A percentile compares a stretch with the other conserved stretches of the same genome.
Conservation (phyloP, 2,888 invertebrate species). For the Tubiluchus corallicola region DNA sequence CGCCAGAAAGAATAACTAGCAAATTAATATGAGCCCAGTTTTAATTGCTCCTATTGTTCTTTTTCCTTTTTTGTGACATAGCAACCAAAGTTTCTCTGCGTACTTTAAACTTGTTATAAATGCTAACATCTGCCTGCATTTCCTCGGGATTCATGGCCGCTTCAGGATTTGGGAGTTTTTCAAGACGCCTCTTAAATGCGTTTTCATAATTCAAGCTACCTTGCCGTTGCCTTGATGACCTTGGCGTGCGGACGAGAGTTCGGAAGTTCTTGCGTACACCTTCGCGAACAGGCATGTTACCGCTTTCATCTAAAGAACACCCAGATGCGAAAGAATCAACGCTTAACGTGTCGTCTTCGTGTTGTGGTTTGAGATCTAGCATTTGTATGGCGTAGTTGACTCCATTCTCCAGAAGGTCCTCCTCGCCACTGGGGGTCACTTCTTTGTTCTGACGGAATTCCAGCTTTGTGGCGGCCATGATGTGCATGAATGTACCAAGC, state of each 20-base stretch:
- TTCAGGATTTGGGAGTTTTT: neutral
- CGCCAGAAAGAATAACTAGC: no score
- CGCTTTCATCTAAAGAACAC: no score
- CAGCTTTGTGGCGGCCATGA: constrained; percentile 26
- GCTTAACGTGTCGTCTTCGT: neutral
- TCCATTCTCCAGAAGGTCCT: neutral
- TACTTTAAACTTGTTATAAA: no score
- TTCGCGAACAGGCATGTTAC: no score
- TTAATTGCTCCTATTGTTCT: no score
- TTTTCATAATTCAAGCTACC: neutral
- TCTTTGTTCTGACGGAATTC: neutral
- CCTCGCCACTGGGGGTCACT: neutral
- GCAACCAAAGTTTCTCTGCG: no score
- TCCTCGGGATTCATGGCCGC: no score
- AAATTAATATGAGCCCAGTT: no score
- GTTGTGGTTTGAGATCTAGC: neutral
- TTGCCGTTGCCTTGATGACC: neutral
- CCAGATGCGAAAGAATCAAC: no score
- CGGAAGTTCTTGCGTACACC: neutral
- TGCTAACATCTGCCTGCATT: no score
- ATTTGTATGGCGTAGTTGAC: neutral
- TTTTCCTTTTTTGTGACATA: no score
- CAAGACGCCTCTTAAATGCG: neutral
- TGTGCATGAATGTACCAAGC: constrained; percentile 88
- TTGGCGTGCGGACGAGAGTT: neutral